Evolutionary conservation across 37 sponge, comb jelly and placozoan genomes (phyloP), one percentile per base, ranked within the genome.

Genomic region (Sycon ciliatum): DNA sequence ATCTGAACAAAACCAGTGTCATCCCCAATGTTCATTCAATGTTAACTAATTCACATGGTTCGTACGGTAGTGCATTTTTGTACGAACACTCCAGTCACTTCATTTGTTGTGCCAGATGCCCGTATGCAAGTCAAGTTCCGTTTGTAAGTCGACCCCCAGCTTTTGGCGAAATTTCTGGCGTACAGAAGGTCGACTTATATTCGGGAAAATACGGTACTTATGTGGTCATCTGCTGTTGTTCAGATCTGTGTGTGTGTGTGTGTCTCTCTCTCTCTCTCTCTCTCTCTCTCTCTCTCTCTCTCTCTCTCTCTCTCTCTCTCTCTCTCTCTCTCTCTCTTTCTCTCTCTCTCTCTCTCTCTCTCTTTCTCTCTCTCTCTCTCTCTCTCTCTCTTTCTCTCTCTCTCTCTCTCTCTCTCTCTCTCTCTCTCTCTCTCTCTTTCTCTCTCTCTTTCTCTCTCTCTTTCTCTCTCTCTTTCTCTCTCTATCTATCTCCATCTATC

Each of bases 261-360:
- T 62, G 75, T 75, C 65, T 75, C 65, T 62, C 46, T 75, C 65
- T 75, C 65, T 75, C 65, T 75, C 65, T 62, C 46, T 75, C 65
- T 75, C 65, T 75, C 65, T 75, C 65, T 62, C 46, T 75, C 46
- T 75, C 65, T 62, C 46, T 75, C 65, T 75, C 65, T 75, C 65
- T 62, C 65, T 75, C 65, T 75, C 65, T 62, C 42, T 62, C 30
- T 75, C 42, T 36, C 39, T 75, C 42, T 62, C 46, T 75, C 65
- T 75, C 39, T 75, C 30, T 62, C 46, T 75, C 46, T 63, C 42
- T 60, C 9, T 3, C n/a, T 35, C 32, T 58, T 36, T 1, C 2
- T 35, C 18, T 46, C 32, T 27, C 9, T 27, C 7, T 42, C 56
- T 38, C 46, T 6, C 3, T 20, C 32, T 30, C 11, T 42, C 55